Evolutionary conservation across 2,113 vertebrate species (phyloP), one percentile per base, ranked within the genome.

Genomic region (Rhadina sibilatrix): DNA sequence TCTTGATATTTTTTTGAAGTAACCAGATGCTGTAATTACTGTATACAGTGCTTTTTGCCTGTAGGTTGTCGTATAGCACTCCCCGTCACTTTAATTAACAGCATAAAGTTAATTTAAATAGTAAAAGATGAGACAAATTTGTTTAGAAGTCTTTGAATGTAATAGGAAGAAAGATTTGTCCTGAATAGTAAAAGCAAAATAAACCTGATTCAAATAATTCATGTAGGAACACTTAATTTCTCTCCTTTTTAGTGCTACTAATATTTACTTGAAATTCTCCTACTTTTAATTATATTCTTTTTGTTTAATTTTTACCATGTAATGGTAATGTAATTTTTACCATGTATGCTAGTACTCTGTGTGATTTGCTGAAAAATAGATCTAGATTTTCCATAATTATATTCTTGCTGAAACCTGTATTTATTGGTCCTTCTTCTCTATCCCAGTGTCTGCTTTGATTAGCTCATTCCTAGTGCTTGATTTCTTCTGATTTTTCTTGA

Each of bases 21-120:
- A 93, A 90, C 66, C 87, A 95, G 78, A 88, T 95, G 75, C 54
- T 94, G 60, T 94, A 83, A 95, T 89, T 94, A 84, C 38, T 83
- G 44, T 37, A 71, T 24, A 59, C 63, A 20, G 19, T 90, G 57
- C 28, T 88, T 93, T 71, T 90, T 85, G 66, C 76, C 68, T 42
- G 33, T 92, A 95, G 71, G 27, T 81, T 93, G 47, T 79, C 30
- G 47, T 70, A 59, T 82, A 95, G 70, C 42, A 60, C 15, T 28
- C 81, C 31, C 24, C 54, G 81, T 91, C 37, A 69, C 90, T 96
- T 95, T 84, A 96, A 86, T 74, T 91, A 94, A 35, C 21, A 66
- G 21, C 25, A 46, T n/a, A 56, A 90, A 93, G 33, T 75, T 65
- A 16, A 79, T 68, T 94, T 83, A 82, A 89, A 57, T 79, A 80